Base-by-base conservation (phyloP, 2,888 invertebrate genomes). In the Lasiommata megera region DNA sequence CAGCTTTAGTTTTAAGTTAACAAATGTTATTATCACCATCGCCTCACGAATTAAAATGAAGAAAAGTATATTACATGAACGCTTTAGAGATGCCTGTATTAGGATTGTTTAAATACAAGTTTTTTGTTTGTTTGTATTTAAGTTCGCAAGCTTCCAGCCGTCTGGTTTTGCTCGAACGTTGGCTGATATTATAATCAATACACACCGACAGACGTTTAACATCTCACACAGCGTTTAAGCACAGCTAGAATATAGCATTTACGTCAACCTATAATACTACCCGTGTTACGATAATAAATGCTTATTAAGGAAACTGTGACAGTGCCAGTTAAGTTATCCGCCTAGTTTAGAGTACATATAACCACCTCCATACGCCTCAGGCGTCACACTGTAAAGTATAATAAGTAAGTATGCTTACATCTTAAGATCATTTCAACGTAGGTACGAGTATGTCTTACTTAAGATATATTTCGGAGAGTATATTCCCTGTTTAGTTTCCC, bases 161-260 rank as follows among this genome's bases (percentile, higher is more conserved):
- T 31, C 58, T 53, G 52, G 53, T 56, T 36, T 59, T 56, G 50
- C 59, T 17, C 34, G 34, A 11, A 11, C 34, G 9, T 11, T 61
- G 44, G 56, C 41, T 44, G 48, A 61, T 59, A 59, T 56, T 59
- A 61, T 61, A 61, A 61, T 62, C 54, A 56, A 58, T 59, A 59
- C 50, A 18, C 50, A 54, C 34, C 43, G 56, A 56, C 46, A 50
- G 48, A 43, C 56, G 55, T 48, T 58, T 50, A 55, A 58, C 53
- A 60, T 43, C 43, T 44, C 28, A 48, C 44, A 56, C 34, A 54
- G 56, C 48, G 38, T 60, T 56, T 57, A 60, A 40, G 53, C 38
- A 60, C 54, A 54, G 38, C 57, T 28, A 38, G 43, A 53, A 38
- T 48, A 43, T 46, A 52, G 41, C 47, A 47, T 56, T 60, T 56